Evolutionary conservation across 2,113 vertebrate genomes (phyloP).

Genomic region (Callithrix jacchus): DNA sequence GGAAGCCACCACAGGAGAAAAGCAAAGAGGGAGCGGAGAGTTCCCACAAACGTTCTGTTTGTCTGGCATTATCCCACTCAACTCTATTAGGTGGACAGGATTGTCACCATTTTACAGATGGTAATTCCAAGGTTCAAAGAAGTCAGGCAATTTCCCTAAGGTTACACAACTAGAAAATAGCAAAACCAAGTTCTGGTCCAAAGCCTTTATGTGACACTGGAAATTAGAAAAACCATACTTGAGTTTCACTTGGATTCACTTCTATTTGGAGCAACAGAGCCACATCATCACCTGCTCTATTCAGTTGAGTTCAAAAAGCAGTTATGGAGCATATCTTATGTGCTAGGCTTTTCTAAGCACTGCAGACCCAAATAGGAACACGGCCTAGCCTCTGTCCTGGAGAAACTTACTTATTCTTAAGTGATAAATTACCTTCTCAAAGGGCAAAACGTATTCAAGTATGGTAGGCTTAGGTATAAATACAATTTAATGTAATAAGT

Average conservation of each 20-base stretch:
- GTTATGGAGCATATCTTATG: not conserved
- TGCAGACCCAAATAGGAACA: not conserved
- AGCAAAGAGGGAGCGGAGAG: not conserved
- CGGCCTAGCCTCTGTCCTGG: not conserved
- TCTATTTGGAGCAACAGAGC: not conserved
- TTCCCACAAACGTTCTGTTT: not conserved
- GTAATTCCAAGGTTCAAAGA: constrained; percentile 18
- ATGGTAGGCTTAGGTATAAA: not conserved
- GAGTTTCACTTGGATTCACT: not conserved
- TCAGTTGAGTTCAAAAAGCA: not conserved
- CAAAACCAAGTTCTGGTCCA: not conserved
- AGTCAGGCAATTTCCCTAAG: constrained; percentile 28
- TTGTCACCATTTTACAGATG: not conserved
- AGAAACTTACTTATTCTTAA: not conserved
- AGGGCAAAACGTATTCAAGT: not conserved
- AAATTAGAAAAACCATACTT: not conserved
- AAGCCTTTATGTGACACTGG: not conserved
- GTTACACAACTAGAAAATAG: not conserved
- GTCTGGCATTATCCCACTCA: not conserved
- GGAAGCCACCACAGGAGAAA: not conserved
- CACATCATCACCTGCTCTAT: not conserved
- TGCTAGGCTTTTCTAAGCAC: not conserved
- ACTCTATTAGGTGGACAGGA: not conserved
- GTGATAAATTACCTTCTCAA: not conserved
- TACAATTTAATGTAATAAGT: not conserved